A percentile compares a stretch with the other conserved stretches of the same genome.
Evolutionary conservation across 2,888 invertebrate genomes (phyloP).

Genomic region (Drosophila mettleri): DNA sequence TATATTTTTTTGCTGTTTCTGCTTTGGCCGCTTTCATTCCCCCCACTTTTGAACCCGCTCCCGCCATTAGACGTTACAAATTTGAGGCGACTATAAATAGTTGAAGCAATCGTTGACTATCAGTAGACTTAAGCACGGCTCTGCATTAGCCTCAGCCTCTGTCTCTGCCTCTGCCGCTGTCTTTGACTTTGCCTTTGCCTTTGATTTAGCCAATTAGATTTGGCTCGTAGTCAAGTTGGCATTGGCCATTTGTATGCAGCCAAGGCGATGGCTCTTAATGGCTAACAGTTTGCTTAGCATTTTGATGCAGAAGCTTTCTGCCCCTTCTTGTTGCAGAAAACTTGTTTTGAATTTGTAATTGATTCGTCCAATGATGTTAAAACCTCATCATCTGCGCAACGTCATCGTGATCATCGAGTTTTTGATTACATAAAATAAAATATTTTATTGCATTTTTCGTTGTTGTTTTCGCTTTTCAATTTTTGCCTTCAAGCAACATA

Average conservation of each 20-base stretch:
- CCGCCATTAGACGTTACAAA: constrained; percentile 7
- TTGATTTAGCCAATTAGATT: constrained; percentile 36
- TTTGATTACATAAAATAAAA: constrained; percentile 50
- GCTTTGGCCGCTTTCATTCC: neutral
- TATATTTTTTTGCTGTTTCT: neutral
- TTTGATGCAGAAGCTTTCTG: constrained; percentile 8
- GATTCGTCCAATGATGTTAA: constrained; percentile 40
- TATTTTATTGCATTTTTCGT: neutral
- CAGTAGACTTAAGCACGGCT: neutral
- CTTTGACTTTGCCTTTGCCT: no score
- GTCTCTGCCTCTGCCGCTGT: no score
- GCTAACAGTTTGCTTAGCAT: constrained; percentile 57
- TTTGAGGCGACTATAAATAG: constrained; percentile 23
- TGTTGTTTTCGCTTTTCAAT: constrained; percentile 57
- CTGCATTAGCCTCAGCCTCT: constrained; percentile 9
- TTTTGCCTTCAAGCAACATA: constrained; percentile 54
- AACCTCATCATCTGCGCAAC: neutral
- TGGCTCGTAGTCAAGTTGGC: constrained; percentile 26
- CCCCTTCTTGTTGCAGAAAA: constrained; percentile 25
- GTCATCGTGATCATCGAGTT: constrained; percentile 1
- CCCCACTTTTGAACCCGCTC: neutral
- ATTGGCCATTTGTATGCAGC: constrained; percentile 51
- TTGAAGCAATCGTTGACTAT: neutral
- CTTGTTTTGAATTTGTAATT: constrained; percentile 61
- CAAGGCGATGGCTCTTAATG: constrained; percentile 29